Evolutionary conservation across 2,113 vertebrate genomes (phyloP).

Genomic region (Chamaea fasciata): DNA sequence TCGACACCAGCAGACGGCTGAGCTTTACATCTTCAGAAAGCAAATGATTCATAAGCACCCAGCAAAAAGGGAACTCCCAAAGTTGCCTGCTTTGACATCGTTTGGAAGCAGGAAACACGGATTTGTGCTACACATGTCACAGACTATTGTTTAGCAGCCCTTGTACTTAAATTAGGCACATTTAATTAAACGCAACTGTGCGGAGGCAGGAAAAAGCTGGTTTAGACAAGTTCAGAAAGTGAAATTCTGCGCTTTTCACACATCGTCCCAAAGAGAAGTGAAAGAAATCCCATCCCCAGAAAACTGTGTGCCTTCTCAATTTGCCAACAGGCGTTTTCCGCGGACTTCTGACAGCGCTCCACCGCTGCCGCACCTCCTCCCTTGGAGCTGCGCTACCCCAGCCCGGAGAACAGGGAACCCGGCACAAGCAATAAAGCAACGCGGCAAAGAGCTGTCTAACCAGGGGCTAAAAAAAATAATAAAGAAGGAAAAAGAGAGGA

Average conservation of each 20-base stretch:
- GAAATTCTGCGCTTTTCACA: conserved; percentile 56
- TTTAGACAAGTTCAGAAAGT: conserved; percentile 65
- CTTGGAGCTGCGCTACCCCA: neutral
- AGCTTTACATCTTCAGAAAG: neutral
- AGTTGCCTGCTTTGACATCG: conserved; percentile 14
- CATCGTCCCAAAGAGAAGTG: neutral
- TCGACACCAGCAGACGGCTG: neutral
- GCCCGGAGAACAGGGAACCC: neutral
- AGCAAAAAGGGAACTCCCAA: conserved; percentile 1
- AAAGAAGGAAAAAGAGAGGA: too few relatives aligned
- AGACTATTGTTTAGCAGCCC: conserved; percentile 60
- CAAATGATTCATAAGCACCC: neutral
- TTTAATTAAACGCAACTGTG: conserved; percentile 68
- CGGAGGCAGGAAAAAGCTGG: conserved; percentile 69
- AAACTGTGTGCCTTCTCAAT: neutral
- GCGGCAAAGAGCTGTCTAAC: rapidly evolving
- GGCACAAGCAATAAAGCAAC: neutral
- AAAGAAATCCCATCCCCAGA: neutral
- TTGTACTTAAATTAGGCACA: conserved; percentile 67
- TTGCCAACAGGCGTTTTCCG: neutral
- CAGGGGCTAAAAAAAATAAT: neutral
- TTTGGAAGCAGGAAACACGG: neutral
- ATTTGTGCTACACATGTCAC: conserved; percentile 36
- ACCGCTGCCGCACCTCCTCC: neutral
- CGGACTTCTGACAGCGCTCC: neutral